Percentiles rank a stretch among this genome's conserved stretches.
These are phyloP conservation scores for Talpa occidentalis DNA, from an alignment of 2,113 vertebrate genomes.

Conservation along the genomic window DNA sequence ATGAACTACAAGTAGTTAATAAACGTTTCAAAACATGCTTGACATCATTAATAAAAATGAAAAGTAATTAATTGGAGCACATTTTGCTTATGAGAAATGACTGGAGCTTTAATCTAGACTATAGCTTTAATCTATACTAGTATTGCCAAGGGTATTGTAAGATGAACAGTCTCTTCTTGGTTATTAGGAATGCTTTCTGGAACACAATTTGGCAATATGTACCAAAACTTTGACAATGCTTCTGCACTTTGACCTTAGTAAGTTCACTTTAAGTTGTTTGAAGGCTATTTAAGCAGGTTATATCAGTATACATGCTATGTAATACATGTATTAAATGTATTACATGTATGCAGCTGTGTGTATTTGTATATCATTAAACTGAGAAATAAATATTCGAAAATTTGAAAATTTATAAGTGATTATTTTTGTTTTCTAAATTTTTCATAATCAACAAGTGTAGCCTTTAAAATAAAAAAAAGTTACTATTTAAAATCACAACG, in stretches of 20 bases:
- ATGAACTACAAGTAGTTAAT: constrained; percentile 6
- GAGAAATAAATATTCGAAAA: not conserved
- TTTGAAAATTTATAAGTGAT: constrained; percentile 27
- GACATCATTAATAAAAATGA: not conserved
- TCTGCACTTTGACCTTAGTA: constrained; percentile 38
- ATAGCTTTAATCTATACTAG: not conserved
- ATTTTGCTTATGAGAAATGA: not conserved
- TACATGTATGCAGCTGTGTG: not conserved
- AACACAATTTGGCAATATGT: constrained; percentile 22
- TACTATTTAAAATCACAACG: constrained; percentile 35
- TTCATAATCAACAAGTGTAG: constrained; percentile 12
- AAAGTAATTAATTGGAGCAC: not conserved
- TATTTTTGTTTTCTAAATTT: not conserved
- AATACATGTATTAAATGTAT: too few relatives aligned
- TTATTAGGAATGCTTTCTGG: constrained; percentile 3
- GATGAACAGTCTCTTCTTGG: not conserved
- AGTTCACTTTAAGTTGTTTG: constrained; percentile 49
- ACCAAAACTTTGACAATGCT: constrained; percentile 11
- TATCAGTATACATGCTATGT: not conserved
- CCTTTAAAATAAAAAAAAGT: constrained; percentile 40
- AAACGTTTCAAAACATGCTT: constrained; percentile 19
- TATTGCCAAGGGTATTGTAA: not conserved
- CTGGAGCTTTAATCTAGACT: not conserved
- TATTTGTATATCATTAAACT: not conserved
- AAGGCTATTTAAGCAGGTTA: constrained; percentile 28